Percentiles rank a stretch among this genome's conserved stretches.
phyloP scores from a whole-genome alignment of 2,113 vertebrate genomes.

The Circaetus gallicus region DNA sequence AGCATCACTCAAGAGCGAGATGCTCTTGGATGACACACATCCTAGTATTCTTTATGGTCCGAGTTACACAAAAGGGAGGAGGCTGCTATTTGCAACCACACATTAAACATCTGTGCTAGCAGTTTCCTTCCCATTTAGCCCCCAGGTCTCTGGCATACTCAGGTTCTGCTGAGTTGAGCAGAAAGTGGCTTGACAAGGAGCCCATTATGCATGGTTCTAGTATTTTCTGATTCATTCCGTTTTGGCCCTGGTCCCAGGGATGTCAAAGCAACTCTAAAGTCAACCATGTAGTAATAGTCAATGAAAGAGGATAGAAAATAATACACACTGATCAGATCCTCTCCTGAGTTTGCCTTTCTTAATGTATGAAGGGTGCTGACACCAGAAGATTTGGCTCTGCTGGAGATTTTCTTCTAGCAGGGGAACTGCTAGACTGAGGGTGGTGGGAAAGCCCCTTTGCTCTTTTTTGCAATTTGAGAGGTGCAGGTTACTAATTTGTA shows the following conservation, averaged over 20 bases:
- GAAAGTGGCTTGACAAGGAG: conserved; percentile 1
- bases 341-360: neutral
- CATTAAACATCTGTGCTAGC: conserved; percentile 5
- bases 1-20: neutral
- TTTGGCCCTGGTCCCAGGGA: neutral
- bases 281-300: neutral
- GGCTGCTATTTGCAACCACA: neutral
- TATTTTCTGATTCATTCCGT: conserved; percentile 4
- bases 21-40: neutral
- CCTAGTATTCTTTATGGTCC: neutral
- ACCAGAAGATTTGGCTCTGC: neutral
- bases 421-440: neutral
- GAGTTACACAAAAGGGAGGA: neutral
- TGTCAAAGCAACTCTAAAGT: neutral
- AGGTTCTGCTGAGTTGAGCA: conserved; percentile 43
- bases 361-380: neutral
- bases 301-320: neutral
- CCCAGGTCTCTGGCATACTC: neutral
- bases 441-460: neutral
- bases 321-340: neutral
- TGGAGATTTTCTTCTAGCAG: neutral
- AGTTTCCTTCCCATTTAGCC: conserved; percentile 27
- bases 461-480: neutral
- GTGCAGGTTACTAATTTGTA: neutral
- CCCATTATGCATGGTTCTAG: neutral